These are phyloP conservation scores for Laupala kohalensis DNA, from an alignment of 1,140 invertebrate species.

Conservation along the genomic window DNA sequence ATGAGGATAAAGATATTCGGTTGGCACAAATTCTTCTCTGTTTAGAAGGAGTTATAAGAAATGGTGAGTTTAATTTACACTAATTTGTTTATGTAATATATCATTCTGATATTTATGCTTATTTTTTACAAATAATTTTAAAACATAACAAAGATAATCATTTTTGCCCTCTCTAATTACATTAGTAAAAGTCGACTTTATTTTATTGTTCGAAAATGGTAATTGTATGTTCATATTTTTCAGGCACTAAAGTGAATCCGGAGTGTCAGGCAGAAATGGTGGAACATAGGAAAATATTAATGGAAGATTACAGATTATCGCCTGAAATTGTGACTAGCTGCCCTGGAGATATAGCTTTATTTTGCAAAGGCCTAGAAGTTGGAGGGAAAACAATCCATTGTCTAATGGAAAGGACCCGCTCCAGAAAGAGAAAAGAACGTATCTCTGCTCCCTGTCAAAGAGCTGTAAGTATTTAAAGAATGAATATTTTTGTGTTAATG, in stretches of 20 bases:
- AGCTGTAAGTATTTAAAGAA: slow-evolving; percentile 36
- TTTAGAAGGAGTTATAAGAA: slow-evolving; percentile 72
- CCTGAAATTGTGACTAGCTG: slow-evolving; percentile 85
- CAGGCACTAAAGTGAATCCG: slow-evolving; percentile 45
- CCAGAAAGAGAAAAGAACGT: slow-evolving; percentile 38
- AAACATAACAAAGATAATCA: not conserved
- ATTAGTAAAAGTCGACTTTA: not conserved
- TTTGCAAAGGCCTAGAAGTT: slow-evolving; percentile 54
- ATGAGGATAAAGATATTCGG: slow-evolving; percentile 56
- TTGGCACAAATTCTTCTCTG: slow-evolving; percentile 86
- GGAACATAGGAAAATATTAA: slow-evolving; percentile 76
- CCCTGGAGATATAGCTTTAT: slow-evolving; percentile 65
- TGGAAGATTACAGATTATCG: slow-evolving; percentile 85
- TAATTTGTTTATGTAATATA: not conserved
- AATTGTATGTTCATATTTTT: slow-evolving; percentile 12
- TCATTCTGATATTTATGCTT: not conserved
- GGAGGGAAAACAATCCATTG: slow-evolving; percentile 90
- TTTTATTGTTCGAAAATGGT: no score
- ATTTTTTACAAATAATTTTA: not conserved
- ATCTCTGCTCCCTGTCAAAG: slow-evolving; percentile 53
- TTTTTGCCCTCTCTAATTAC: not conserved
- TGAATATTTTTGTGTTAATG: no score
- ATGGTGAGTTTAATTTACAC: slow-evolving; percentile 32
- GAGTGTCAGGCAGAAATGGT: slow-evolving; percentile 76
- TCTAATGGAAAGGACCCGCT: slow-evolving; percentile 77